Conservation (phyloP, 1,140 invertebrate species). For the Ephestia elutella region DNA sequence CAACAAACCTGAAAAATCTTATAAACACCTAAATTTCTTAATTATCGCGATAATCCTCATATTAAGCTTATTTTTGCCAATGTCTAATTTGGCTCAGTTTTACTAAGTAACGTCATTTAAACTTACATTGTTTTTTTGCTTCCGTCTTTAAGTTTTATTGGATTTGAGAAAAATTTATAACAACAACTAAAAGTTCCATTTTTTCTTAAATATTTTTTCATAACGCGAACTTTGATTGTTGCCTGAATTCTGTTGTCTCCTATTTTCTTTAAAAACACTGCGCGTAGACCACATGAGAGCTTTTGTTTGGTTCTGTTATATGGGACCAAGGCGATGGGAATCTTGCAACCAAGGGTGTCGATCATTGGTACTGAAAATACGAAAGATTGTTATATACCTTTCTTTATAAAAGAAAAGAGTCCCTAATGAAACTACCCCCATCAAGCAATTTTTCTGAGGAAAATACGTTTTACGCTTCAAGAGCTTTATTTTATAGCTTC, state of each 20-base stretch:
- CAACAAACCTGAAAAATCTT: no score
- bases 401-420: no score
- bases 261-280: constrained; percentile 42
- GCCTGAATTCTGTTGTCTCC: constrained; percentile 29
- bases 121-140: neutral
- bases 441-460: no score
- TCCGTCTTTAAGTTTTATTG: neutral
- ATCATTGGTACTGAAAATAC: constrained; percentile 37
- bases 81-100: no score
- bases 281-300: constrained; percentile 40
- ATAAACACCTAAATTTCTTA: no score
- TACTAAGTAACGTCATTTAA: neutral
- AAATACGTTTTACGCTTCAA: no score
- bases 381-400: neutral
- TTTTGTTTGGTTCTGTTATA: constrained; percentile 27
- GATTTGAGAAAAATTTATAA: constrained; percentile 34
- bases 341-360: constrained; percentile 48
- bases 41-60: no score
- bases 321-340: constrained; percentile 38
- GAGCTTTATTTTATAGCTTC: no score
- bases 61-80: no score
- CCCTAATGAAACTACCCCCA: no score
- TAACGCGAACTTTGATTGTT: constrained; percentile 27
- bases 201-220: constrained; percentile 36
- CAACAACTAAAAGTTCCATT: constrained; percentile 42